Conservation (phyloP, 2,797 vertebrate species). For the Austrolebias charrua region DNA sequence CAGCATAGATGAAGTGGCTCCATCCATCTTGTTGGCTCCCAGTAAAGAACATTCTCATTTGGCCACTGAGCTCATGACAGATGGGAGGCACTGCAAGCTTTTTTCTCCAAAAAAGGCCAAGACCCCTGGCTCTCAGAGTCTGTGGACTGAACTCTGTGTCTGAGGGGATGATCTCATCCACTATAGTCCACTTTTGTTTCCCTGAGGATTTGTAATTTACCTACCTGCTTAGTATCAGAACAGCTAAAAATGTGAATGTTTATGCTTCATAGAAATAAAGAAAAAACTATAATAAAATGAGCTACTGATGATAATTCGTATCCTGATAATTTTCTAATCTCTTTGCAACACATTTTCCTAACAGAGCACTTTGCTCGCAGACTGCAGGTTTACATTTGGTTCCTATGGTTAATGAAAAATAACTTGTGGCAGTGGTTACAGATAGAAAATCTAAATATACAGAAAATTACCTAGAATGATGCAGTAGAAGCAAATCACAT, state of each 20-base stretch:
- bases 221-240: not conserved
- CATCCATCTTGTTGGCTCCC: slow-evolving; percentile 65
- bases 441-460: too few species aligned
- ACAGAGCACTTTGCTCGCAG: too few species aligned
- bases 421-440: too few species aligned
- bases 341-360: too few species aligned
- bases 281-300: too few species aligned
- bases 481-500: too few species aligned
- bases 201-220: not conserved
- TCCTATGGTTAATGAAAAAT: too few species aligned
- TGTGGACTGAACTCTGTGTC: slow-evolving; percentile 45
- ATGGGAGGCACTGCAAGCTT: slow-evolving; percentile 57
- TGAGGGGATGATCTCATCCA: slow-evolving; percentile 36
- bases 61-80: slow-evolving; percentile 64
- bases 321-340: too few species aligned
- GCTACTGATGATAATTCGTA: too few species aligned
- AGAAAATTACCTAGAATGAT: too few species aligned
- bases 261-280: not conserved
- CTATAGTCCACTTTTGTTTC: not conserved
- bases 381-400: too few species aligned
- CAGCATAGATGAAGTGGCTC: slow-evolving; percentile 63
- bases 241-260: not conserved
- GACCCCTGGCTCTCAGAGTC: slow-evolving; percentile 53
- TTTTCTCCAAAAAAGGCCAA: slow-evolving; percentile 52
- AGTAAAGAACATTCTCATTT: slow-evolving; percentile 61